phyloP scores from a whole-genome alignment of 1,140 invertebrate genomes.

The Sipha flava region DNA sequence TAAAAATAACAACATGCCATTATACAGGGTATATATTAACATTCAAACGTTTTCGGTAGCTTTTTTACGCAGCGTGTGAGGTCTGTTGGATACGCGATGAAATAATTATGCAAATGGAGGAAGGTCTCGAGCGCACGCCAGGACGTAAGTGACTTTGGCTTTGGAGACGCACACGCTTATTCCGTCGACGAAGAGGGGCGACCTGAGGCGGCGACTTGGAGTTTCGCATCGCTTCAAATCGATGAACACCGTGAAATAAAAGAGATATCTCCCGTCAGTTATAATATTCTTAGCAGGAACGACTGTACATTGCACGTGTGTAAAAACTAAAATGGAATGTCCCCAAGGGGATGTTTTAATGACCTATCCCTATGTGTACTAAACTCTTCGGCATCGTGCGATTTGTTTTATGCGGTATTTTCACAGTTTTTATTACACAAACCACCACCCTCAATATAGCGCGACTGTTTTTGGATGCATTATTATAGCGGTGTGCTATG shows the following conservation, averaged over 20 bases:
- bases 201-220: neutral
- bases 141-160: neutral
- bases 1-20: neutral
- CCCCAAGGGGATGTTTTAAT: constrained; percentile 13
- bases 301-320: neutral
- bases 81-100: neutral
- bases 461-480: neutral
- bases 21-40: neutral
- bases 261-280: neutral
- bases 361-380: neutral
- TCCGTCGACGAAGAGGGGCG: too few relatives aligned
- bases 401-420: neutral
- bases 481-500: neutral
- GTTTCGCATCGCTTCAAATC: neutral
- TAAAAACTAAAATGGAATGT: neutral
- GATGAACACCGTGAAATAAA: neutral
- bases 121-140: neutral
- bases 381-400: neutral
- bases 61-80: neutral
- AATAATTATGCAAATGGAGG: neutral
- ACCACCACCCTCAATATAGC: neutral
- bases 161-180: neutral
- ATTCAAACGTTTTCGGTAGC: neutral
- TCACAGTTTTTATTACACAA: neutral
- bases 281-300: neutral